phyloP scores from a whole-genome alignment of 2,113 vertebrate species.

The Peromyscus leucopus region DNA sequence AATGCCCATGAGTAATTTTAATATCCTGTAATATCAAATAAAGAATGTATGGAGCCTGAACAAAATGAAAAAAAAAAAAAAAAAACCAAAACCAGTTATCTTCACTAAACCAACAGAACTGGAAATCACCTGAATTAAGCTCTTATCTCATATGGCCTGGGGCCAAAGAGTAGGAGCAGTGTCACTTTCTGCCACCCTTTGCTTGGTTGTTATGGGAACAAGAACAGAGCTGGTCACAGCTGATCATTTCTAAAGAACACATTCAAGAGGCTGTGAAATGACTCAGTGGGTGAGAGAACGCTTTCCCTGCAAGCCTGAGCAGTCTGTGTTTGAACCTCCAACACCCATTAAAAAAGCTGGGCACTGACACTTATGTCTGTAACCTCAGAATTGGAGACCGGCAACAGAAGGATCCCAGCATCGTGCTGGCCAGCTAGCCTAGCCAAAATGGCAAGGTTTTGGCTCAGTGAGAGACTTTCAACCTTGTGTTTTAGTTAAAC shows the following conservation, averaged over 20 bases:
- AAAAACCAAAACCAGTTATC: not conserved
- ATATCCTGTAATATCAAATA: not conserved
- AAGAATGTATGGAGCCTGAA: too few relatives aligned
- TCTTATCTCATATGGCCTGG: not conserved
- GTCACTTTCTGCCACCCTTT: not conserved
- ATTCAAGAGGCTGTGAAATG: not conserved
- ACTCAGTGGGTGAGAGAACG: not conserved
- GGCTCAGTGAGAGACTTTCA: too few relatives aligned
- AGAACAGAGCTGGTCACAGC: not conserved
- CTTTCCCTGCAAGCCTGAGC: not conserved
- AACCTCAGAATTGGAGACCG: not conserved
- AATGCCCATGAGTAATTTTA: not conserved
- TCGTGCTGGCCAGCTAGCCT: too few relatives aligned
- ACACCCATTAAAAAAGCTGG: not conserved
- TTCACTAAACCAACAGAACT: not conserved
- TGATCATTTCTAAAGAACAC: conserved; percentile 27
- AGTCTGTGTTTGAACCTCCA: not conserved
- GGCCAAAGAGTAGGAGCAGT: not conserved
- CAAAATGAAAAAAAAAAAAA: not conserved
- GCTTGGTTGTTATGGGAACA: not conserved
- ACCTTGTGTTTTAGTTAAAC: not conserved
- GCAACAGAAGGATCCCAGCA: not conserved
- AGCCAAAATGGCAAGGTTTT: not conserved
- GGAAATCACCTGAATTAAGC: not conserved
- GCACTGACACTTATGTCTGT: too few relatives aligned